These are phyloP conservation scores for Wiebesia pumilae DNA, from an alignment of 1,140 invertebrate species.

Conservation along the genomic window DNA sequence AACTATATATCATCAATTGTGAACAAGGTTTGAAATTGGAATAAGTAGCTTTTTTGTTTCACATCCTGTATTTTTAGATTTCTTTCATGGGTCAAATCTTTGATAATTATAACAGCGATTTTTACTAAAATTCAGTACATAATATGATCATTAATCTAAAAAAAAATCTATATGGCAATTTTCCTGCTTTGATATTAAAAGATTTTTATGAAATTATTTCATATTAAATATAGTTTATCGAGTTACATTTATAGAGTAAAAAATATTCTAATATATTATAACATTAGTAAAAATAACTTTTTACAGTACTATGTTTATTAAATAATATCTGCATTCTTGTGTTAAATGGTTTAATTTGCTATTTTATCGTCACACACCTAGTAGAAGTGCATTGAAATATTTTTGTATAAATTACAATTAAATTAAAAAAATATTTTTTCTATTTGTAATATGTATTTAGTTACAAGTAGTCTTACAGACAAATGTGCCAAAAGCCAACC, in stretches of 20 bases:
- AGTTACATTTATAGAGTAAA: not conserved
- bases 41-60: too few species aligned
- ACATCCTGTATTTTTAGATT: too few species aligned
- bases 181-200: not conserved
- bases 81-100: too few species aligned
- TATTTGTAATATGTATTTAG: too few species aligned
- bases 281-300: too few species aligned
- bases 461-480: not conserved
- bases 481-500: slow-evolving; percentile 11
- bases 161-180: not conserved
- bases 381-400: not conserved
- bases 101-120: too few species aligned
- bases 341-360: not conserved
- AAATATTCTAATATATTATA: not conserved
- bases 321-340: not conserved
- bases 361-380: not conserved
- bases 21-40: too few species aligned
- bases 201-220: too few species aligned
- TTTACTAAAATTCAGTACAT: not conserved
- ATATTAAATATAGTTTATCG: not conserved
- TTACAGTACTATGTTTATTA: too few species aligned
- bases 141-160: not conserved
- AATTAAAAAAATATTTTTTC: not conserved
- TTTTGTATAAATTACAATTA: not conserved
- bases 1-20: too few species aligned